Percentiles rank a stretch among this genome's conserved stretches.
Conservation (phyloP, 2,113 vertebrate genomes). For the Prunella himalayana region DNA sequence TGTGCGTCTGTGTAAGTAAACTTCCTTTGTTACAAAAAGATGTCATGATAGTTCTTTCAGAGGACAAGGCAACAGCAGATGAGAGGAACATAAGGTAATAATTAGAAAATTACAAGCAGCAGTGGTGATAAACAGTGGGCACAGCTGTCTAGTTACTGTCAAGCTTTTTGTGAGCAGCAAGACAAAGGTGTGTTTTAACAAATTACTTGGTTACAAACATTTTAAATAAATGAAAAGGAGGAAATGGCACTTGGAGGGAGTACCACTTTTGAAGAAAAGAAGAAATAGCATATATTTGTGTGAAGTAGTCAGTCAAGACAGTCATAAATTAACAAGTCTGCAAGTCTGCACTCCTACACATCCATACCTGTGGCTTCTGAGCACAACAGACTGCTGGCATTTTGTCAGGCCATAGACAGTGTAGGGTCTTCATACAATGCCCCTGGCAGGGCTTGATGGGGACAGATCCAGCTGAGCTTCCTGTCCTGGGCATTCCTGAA, state of each 20-base stretch:
- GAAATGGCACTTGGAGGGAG: background rate
- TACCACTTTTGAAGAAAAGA: background rate
- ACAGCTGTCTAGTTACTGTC: constrained; percentile 1
- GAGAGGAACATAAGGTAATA: constrained; percentile 41
- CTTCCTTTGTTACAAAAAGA: background rate
- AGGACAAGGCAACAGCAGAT: background rate
- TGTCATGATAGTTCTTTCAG: background rate
- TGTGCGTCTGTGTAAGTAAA: background rate
- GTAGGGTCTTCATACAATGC: no score
- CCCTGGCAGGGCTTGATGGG: background rate
- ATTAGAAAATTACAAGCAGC: constrained; percentile 25
- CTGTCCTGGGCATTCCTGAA: background rate
- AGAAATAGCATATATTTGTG: background rate
- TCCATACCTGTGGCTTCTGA: background rate
- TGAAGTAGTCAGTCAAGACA: background rate
- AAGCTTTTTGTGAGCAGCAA: constrained; percentile 15
- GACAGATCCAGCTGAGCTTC: background rate
- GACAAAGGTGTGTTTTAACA: background rate
- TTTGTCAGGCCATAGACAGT: fast-evolving
- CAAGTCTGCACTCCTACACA: background rate
- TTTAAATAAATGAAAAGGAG: background rate
- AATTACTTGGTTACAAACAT: background rate
- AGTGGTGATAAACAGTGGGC: background rate
- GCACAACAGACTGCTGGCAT: background rate
- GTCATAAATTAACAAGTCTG: background rate